Conservation (phyloP, 2,888 invertebrate species). For the Idaea aversata region DNA sequence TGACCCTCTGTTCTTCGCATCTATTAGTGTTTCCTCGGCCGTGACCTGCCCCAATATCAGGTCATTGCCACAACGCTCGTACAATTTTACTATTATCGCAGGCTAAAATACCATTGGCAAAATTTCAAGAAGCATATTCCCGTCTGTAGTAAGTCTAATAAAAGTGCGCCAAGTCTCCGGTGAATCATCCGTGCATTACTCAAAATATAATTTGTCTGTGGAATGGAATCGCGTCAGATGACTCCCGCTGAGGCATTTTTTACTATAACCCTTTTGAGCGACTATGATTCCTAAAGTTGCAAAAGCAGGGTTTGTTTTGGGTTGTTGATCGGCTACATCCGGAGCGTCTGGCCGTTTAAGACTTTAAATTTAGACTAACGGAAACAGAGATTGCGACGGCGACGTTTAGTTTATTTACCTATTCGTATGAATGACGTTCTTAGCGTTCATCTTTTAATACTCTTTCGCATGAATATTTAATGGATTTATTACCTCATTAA, state of each 20-base stretch:
- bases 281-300: conserved; percentile 40
- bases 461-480: conserved; percentile 41
- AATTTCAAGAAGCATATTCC: conserved; percentile 70
- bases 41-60: conserved; percentile 69
- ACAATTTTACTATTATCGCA: conserved; percentile 74
- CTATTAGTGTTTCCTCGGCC: conserved; percentile 46
- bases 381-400: conserved; percentile 54
- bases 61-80: conserved; percentile 66
- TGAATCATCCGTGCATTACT: conserved; percentile 52
- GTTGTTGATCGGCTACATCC: conserved; percentile 24
- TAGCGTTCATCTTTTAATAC: conserved; percentile 45
- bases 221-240: conserved; percentile 45
- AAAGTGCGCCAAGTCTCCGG: conserved; percentile 39
- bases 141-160: conserved; percentile 77
- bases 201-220: conserved; percentile 15
- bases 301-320: conserved; percentile 48
- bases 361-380: conserved; percentile 74
- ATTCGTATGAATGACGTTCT: conserved; percentile 72
- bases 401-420: conserved; percentile 50
- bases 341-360: conserved; percentile 37
- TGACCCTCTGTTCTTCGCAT: conserved; percentile 42
- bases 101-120: conserved; percentile 74
- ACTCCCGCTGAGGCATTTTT: conserved; percentile 52
- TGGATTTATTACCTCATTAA: conserved; percentile 65
- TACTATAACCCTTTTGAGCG: conserved; percentile 31